Percentiles rank a stretch among this genome's conserved stretches.
These are phyloP conservation scores for Lycocerus yunnanus DNA, from an alignment of 2,888 invertebrate genomes.

Conservation along the genomic window DNA sequence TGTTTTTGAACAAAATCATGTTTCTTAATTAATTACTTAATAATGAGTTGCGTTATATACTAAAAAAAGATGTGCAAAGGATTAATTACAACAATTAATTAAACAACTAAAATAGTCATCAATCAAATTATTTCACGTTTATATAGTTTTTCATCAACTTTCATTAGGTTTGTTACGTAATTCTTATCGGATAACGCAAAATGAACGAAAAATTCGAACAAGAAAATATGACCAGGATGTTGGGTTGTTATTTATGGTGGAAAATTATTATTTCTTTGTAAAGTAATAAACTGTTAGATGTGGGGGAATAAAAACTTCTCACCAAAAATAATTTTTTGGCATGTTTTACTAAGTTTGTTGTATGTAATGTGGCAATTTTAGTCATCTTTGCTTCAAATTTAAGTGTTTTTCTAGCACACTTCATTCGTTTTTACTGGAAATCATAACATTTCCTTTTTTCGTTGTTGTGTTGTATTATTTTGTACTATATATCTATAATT, in stretches of 20 bases:
- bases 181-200: neutral
- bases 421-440: neutral
- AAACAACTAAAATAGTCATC: too few species aligned
- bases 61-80: too few species aligned
- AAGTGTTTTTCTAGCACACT: neutral
- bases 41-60: too few species aligned
- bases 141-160: neutral
- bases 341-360: neutral
- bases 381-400: too few species aligned
- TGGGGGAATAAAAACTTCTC: neutral
- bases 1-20: too few species aligned
- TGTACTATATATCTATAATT: too few species aligned
- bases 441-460: too few species aligned
- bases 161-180: neutral
- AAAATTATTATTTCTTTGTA: neutral
- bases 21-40: too few species aligned
- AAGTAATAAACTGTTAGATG: neutral
- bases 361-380: neutral
- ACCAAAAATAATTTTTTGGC: neutral
- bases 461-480: too few species aligned
- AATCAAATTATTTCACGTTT: too few species aligned
- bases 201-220: too few species aligned
- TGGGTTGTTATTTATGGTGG: neutral
- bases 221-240: neutral
- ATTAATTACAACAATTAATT: too few species aligned